phyloP scores from a whole-genome alignment of 2,797 vertebrate species.

The Novumbra hubbsi region DNA sequence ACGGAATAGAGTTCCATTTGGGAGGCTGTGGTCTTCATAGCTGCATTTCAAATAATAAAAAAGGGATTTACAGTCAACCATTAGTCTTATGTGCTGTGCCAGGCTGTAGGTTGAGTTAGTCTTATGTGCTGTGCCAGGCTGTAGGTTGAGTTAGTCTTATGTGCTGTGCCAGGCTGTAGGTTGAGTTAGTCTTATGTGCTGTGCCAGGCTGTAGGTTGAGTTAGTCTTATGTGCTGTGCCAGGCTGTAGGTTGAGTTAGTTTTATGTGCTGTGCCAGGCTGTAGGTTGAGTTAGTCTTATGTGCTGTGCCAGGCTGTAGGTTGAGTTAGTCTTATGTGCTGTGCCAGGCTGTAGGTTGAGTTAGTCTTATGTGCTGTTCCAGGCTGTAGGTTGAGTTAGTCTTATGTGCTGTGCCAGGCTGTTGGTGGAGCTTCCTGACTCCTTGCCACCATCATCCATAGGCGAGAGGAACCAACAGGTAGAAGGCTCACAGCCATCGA shows the following conservation, averaged over 20 bases:
- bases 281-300: constrained; percentile 40
- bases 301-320: constrained; percentile 40
- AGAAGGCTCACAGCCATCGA: no score
- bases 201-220: constrained; percentile 49
- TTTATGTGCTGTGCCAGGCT: no score
- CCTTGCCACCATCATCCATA: constrained; percentile 47
- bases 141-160: constrained; percentile 40
- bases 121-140: no score
- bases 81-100: constrained; percentile 39
- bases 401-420: no score
- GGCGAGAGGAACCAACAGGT: constrained; percentile 4
- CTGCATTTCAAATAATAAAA: background rate
- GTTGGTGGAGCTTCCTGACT: constrained; percentile 49
- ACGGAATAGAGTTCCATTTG: background rate
- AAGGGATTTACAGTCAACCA: constrained; percentile 4
- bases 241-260: constrained; percentile 42
- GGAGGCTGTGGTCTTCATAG: background rate
- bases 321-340: no score
- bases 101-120: constrained; percentile 42
- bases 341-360: constrained; percentile 51
- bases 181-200: no score
- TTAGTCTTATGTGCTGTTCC: constrained; percentile 39
- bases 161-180: constrained; percentile 40
- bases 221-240: constrained; percentile 38
- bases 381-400: constrained; percentile 42